Conservation (phyloP, 2,888 invertebrate genomes). For the Protodeltote pygarga region DNA sequence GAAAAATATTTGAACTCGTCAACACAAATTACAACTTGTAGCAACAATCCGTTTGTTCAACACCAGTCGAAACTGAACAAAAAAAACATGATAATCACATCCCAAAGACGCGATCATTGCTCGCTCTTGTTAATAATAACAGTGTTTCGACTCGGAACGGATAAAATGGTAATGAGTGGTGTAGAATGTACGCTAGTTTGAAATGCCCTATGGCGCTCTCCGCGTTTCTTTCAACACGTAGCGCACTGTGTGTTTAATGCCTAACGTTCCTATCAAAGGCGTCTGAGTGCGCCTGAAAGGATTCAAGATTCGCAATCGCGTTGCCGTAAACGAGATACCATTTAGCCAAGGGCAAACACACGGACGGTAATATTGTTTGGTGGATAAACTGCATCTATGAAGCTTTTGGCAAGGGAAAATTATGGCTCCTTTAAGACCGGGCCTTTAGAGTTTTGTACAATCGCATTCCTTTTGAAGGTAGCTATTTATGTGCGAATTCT, state of each 20-base stretch:
- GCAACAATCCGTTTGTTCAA: slow-evolving; percentile 48
- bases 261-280: slow-evolving; percentile 75
- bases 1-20: slow-evolving; percentile 43
- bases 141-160: slow-evolving; percentile 73
- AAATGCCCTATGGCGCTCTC: slow-evolving; percentile 72
- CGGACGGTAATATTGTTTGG: slow-evolving; percentile 59
- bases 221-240: slow-evolving; percentile 84
- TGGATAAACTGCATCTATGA: slow-evolving; percentile 61
- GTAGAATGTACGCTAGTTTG: slow-evolving; percentile 72
- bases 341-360: slow-evolving; percentile 78
- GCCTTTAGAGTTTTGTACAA: slow-evolving; percentile 34
- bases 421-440: slow-evolving; percentile 55
- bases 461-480: slow-evolving; percentile 19
- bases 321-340: slow-evolving; percentile 79
- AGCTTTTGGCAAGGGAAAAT: slow-evolving; percentile 67
- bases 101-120: slow-evolving; percentile 77
- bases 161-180: slow-evolving; percentile 80
- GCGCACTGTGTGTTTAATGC: slow-evolving; percentile 80
- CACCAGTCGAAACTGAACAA: slow-evolving; percentile 65
- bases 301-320: slow-evolving; percentile 77
- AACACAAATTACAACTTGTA: slow-evolving; percentile 40
- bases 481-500: slow-evolving; percentile 20
- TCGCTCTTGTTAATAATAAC: slow-evolving; percentile 81
- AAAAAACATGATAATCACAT: slow-evolving; percentile 75
- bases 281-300: slow-evolving; percentile 70